These are phyloP conservation scores for Psilopsiagon aurifrons DNA, from an alignment of 2,113 vertebrate species.

Conservation along the genomic window DNA sequence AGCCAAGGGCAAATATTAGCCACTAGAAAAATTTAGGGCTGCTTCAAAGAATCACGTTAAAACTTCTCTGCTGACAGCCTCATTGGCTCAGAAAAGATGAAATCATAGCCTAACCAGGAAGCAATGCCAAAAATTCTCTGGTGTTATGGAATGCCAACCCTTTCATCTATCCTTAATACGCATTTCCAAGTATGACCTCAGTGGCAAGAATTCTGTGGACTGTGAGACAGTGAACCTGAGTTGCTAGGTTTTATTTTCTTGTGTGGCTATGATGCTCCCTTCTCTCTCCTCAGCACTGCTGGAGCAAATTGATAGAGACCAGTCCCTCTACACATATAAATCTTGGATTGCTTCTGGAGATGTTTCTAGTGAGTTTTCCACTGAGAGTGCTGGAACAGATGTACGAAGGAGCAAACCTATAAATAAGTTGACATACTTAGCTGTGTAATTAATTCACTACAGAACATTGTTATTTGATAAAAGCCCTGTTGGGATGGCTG, in stretches of 20 bases:
- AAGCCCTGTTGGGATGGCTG: not conserved
- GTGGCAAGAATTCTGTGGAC: not conserved
- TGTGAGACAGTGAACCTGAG: not conserved
- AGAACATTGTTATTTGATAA: constrained; percentile 3
- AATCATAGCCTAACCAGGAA: not conserved
- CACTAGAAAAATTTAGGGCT: not conserved
- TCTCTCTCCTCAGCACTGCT: not conserved
- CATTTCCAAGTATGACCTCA: not conserved
- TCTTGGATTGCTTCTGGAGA: not conserved
- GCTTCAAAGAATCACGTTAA: not conserved
- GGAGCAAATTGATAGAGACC: not conserved
- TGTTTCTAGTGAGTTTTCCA: not conserved
- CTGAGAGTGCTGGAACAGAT: not conserved
- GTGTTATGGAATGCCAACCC: not conserved
- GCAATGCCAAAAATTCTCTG: not conserved
- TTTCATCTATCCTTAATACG: not conserved
- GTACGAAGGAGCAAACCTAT: not conserved
- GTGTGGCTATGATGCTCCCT: not conserved
- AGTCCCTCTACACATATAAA: not conserved
- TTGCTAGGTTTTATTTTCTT: not conserved
- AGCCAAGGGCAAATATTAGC: constrained; percentile 9
- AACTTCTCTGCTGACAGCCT: not conserved
- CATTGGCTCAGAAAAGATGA: not conserved
- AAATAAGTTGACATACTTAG: not conserved
- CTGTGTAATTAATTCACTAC: not conserved